Evolutionary conservation across 2,113 vertebrate genomes (phyloP), one percentile per base, ranked within the genome.

Genomic region (Chiloscyllium plagiosum): DNA sequence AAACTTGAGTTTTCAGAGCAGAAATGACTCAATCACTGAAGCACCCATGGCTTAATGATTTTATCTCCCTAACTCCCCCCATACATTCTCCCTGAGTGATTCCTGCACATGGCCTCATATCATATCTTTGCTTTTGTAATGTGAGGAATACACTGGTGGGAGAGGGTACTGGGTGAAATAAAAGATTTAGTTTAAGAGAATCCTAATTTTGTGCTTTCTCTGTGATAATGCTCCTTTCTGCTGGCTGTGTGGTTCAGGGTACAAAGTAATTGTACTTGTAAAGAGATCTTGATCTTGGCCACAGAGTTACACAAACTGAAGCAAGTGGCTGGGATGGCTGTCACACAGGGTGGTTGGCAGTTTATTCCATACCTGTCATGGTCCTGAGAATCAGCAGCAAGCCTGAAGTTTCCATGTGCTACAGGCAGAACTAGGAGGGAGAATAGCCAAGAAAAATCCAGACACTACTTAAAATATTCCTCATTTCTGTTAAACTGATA

Each of bases 41-140:
- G 69, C 94, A 76, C 68, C 94, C 68, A 72, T 33, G 94, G 47
- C 69, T 61, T 72, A 95, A 72, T 50, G 68, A 72, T 95, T 95
- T 50, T 95, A 52, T 95, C 69, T 95, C 94, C 70, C 37, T 68
- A 68, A 22, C 22, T 29, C 68, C 93, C 68, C 22, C 19, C 12
- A 4, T 52, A 52, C 8, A 2, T 26, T 89, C 86, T 56, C 13
- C 10, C 93, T 95, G 68, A 69, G 37, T 69, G n/a, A 69, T 66
- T 69, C 8, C 65, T 95, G 50, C 87, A 69, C 22, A 12, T 20
- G 47, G 42, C 68, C 42, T 50, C 24, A 47, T 95, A 1, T 76
- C 47, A 1, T 69, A 13, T 24, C 70, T 72, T 70, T 22, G 10
- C 42, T 70, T 47, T 94, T 22, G 0, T 47, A 50, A 94, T 20